phyloP scores from a whole-genome alignment of 2,113 vertebrate species.

The Bos taurus region DNA sequence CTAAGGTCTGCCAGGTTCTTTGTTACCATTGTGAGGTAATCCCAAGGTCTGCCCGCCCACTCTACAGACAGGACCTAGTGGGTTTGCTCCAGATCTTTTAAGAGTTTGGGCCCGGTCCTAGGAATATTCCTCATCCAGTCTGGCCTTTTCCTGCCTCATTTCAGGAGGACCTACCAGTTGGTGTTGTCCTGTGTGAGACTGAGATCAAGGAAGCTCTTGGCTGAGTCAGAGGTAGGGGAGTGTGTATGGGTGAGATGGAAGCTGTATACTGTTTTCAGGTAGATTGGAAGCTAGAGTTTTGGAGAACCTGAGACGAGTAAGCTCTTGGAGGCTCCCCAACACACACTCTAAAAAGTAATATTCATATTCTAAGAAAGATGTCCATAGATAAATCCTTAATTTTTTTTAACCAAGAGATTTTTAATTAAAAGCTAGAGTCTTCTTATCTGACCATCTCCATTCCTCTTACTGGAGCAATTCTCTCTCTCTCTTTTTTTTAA shows the following conservation, averaged over 20 bases:
- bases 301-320: not conserved
- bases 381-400: not conserved
- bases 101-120: not conserved
- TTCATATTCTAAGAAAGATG: not conserved
- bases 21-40: conserved; percentile 45
- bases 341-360: not conserved
- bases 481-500: not conserved
- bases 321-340: not conserved
- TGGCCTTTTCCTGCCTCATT: not conserved
- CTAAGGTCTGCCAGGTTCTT: not conserved
- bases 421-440: not conserved
- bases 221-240: not conserved
- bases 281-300: not conserved
- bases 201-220: not conserved
- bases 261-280: not conserved
- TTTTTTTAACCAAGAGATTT: not conserved
- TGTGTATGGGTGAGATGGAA: not conserved
- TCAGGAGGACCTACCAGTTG: not conserved
- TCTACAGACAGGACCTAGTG: not conserved
- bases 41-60: not conserved
- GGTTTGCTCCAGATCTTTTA: not conserved
- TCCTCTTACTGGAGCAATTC: not conserved
- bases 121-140: not conserved
- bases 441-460: not conserved
- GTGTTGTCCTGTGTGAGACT: not conserved